Base-by-base conservation (phyloP, 2,888 invertebrate genomes). In the Boloria selene region DNA sequence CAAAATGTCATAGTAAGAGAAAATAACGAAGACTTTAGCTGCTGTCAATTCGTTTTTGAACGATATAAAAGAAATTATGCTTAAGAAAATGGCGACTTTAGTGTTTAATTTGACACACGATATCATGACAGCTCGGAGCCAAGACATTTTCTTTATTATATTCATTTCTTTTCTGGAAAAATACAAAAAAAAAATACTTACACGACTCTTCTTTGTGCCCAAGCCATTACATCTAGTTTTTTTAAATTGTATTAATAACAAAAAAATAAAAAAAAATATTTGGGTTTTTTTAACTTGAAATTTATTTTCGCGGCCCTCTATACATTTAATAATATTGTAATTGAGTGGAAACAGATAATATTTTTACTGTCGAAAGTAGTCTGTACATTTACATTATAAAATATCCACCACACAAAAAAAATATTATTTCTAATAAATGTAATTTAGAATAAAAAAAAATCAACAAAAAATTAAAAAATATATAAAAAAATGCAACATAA, bases 1-100 rank as follows among this genome's bases (percentile, higher is more conserved):
- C 4, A 97, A 84, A 67, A 96, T 95, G 75, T 96, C 97, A 79
- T 96, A 97, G 74, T 97, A 95, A 0, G 97, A 95, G 38, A 96
- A 95, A 45, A 96, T 93, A 7, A 96, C 95, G 81, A 96, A 97
- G 0, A 96, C 90, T 80, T 94, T 95, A 62, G 96, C 95, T 0
- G 97, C 95, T 0, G 95, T 95, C 3, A 97, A 86, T 67, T 92
- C 85, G 75, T 95, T 93, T 0, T 94, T 94, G 38, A 94, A 86
- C 0, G 95, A 90, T 2, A 95, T 93, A 78, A 94, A 96, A 0
- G 95, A 93, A 10, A 96, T 87, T 17, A 98, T 93, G 1, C 96
- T 96, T 0, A 96, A 86, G 72, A 97, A 95, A 0, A 97, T 93
- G 0, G 97, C 95, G 0, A 97, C 89, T 79, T 97, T 96, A 0